Evolutionary conservation across 2,113 vertebrate genomes (phyloP), one percentile per base, ranked within the genome.

Genomic region (Phylloscopus trochiloides): DNA sequence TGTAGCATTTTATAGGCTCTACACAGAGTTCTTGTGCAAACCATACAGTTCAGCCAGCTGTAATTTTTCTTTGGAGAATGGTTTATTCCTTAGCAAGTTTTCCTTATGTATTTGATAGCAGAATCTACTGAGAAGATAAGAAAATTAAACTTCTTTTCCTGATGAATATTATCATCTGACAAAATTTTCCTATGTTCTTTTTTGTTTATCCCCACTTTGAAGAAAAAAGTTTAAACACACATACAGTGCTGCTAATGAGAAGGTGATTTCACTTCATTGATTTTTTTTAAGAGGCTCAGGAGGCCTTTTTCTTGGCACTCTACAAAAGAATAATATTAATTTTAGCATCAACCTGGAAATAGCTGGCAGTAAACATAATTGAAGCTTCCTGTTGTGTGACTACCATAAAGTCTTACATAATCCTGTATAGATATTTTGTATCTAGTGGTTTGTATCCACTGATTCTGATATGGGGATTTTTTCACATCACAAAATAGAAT

Each of bases 241-340:
- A 43, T 61, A 16, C 3, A 50, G 5, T 48, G 13, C 32, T 84
- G n/a, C n/a, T 86, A 86, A 40, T 65, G 14, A 88, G 72, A 92
- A 88, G 2, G 28, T 78, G 3, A 61, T 63, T 86, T 95, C 42
- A 66, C 32, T 71, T 88, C 7, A 31, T 29, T 66, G 59, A 40
- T 75, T 74, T 81, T 66, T 66, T 76, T 71, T 8, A 40, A 70
- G 51, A 89, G 43, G 31, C 48, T 94, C 9, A 22, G 51, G 45
- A 66, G 65, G 26, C n/a, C 54, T 86, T 91, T 94, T 74, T 45
- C 77, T 70, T 94, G 65, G 26, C 76, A 66, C 76, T 82, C 66
- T 92, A 51, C 82, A 51, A 58, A 90, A 82, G 68, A 92, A 48
- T 59, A 75, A 59, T 95, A 92, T 75, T 97, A n/a, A 87, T 82